Evolutionary conservation across 2,797 vertebrate species (phyloP).

Genomic region (Sphaeramia orbicularis): DNA sequence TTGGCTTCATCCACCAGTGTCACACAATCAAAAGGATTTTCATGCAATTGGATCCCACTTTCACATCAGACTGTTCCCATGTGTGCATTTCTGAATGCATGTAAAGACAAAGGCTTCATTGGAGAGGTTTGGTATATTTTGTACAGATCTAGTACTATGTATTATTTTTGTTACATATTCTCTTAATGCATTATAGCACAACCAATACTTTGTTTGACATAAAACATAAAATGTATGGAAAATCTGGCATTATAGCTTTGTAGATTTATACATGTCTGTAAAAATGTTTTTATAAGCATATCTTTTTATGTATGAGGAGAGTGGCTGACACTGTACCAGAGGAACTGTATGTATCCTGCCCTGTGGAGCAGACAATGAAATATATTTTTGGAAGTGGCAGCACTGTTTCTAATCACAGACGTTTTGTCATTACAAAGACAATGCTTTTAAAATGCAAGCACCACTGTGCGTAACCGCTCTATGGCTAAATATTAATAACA

Average conservation of each 20-base stretch:
- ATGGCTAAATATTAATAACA: conserved; percentile 57
- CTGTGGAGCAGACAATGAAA: conserved; percentile 89
- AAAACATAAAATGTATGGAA: conserved; percentile 74
- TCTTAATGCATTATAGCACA: conserved; percentile 82
- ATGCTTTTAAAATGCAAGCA: conserved; percentile 73
- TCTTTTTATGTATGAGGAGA: conserved; percentile 83
- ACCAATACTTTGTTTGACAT: conserved; percentile 81
- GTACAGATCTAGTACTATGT: conserved; percentile 88
- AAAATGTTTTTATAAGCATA: conserved; percentile 81
- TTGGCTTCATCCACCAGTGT: conserved; percentile 26
- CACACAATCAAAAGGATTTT: conserved; percentile 24
- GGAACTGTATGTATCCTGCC: conserved; percentile 88
- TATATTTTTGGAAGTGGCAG: conserved; percentile 84
- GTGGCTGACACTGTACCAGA: conserved; percentile 88
- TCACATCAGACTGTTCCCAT: conserved; percentile 64
- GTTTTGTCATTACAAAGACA: conserved; percentile 73
- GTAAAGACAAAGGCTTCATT: conserved; percentile 70
- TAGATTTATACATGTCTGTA: conserved; percentile 86
- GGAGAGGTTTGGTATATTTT: conserved; percentile 83
- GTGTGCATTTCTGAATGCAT: conserved; percentile 62
- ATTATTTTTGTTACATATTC: conserved; percentile 84
- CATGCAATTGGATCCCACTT: conserved; percentile 40
- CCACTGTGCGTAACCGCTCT: conserved; percentile 60
- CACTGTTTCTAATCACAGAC: conserved; percentile 77
- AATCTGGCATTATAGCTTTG: conserved; percentile 79